A percentile compares a stretch with the other conserved stretches of the same genome.
phyloP scores from a whole-genome alignment of 2,888 invertebrate species.

The Zaprionus bogoriensis region DNA sequence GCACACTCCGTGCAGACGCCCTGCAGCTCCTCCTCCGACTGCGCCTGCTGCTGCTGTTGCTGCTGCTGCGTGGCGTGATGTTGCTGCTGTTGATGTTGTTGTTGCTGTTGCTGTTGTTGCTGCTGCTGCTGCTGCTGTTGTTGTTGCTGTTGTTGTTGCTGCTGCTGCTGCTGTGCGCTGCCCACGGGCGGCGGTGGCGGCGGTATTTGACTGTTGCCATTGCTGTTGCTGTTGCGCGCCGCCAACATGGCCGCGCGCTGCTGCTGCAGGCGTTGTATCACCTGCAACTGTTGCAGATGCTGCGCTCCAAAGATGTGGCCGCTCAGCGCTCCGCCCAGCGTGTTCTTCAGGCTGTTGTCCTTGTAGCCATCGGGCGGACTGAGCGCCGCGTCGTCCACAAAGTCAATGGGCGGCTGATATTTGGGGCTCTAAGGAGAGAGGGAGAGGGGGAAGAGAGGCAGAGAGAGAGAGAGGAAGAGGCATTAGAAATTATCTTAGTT shows the following conservation, averaged over 20 bases:
- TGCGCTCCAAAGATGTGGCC: constrained; percentile 87
- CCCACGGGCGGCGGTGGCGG: constrained; percentile 63
- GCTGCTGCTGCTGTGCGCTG: constrained; percentile 37
- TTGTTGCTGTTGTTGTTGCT: constrained; percentile 47
- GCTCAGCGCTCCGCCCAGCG: constrained; percentile 85
- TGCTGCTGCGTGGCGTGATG: too few species aligned
- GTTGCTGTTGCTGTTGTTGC: constrained; percentile 50
- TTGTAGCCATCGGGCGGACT: constrained; percentile 96
- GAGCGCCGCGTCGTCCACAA: constrained; percentile 91
- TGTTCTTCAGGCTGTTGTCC: constrained; percentile 89
- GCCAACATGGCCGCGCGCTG: constrained; percentile 85
- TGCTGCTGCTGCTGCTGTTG: constrained; percentile 48
- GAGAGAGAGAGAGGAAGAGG: neutral
- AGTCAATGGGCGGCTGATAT: constrained; percentile 88
- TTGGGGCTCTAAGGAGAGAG: constrained; percentile 83
- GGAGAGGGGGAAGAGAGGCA: neutral
- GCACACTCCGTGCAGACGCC: constrained; percentile 83
- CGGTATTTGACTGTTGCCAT: constrained; percentile 53
- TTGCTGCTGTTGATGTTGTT: constrained; percentile 46
- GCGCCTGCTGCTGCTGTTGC: constrained; percentile 47
- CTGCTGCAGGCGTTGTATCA: constrained; percentile 86
- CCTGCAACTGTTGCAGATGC: constrained; percentile 86
- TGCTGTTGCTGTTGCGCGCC: constrained; percentile 75
- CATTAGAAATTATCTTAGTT: neutral
- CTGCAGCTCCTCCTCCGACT: constrained; percentile 79